Evolutionary conservation across 2,113 vertebrate genomes (phyloP).

Genomic region (Misgurnus anguillicaudatus): DNA sequence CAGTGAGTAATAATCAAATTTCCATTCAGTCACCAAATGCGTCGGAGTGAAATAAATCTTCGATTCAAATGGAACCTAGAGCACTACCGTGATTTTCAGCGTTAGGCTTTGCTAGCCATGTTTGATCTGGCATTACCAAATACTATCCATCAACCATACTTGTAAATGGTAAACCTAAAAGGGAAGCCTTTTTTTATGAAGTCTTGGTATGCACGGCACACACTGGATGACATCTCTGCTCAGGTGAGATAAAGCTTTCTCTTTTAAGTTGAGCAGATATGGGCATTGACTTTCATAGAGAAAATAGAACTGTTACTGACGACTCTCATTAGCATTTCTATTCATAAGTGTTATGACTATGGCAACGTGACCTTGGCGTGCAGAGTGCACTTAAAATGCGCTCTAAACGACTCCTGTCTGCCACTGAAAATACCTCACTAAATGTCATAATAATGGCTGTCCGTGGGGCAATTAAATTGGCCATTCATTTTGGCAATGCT

Average conservation of each 20-base stretch:
- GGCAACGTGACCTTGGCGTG: slow-evolving; percentile 52
- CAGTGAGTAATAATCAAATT: background rate
- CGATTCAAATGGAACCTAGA: background rate
- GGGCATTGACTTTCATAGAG: slow-evolving; percentile 38
- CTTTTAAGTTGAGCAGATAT: slow-evolving; percentile 24
- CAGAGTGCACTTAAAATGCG: slow-evolving; percentile 46
- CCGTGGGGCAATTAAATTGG: slow-evolving; percentile 57
- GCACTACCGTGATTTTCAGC: background rate
- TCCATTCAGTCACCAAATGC: background rate
- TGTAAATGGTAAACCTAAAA: slow-evolving; percentile 5
- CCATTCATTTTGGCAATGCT: slow-evolving; percentile 55
- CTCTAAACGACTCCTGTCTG: slow-evolving; percentile 58
- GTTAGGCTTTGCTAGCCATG: background rate
- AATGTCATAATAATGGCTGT: slow-evolving; percentile 62
- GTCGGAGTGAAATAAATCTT: background rate
- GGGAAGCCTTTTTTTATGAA: background rate
- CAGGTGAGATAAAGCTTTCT: slow-evolving; percentile 49
- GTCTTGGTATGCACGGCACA: slow-evolving; percentile 34
- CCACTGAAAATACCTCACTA: slow-evolving; percentile 58
- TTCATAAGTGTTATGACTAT: slow-evolving; percentile 47
- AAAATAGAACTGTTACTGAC: slow-evolving; percentile 33
- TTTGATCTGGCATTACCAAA: slow-evolving; percentile 16
- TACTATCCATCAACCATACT: background rate
- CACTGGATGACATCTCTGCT: slow-evolving; percentile 40
- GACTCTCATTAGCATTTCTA: slow-evolving; percentile 50